phyloP scores from a whole-genome alignment of 2,113 vertebrate species.

The Platycercus adscitus region DNA sequence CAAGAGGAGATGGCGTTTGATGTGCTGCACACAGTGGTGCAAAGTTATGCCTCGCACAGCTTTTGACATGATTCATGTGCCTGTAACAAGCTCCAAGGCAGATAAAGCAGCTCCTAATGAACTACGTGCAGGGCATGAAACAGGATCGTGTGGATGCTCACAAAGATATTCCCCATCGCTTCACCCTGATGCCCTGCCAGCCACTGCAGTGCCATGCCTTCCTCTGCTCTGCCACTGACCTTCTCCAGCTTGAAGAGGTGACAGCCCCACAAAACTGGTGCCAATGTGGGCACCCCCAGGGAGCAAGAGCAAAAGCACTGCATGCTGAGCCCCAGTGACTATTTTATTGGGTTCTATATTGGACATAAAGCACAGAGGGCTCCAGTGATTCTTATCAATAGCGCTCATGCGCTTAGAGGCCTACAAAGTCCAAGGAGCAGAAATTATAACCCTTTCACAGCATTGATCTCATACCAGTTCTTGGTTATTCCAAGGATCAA shows the following conservation, averaged over 20 bases:
- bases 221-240: not conserved
- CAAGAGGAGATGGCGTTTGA: not conserved
- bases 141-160: fast-evolving
- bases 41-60: not conserved
- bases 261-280: not conserved
- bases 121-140: not conserved
- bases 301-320: fast-evolving
- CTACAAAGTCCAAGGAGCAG: not conserved
- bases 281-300: not conserved
- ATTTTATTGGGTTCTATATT: not conserved
- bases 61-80: not conserved
- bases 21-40: not conserved
- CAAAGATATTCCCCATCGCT: fast-evolving
- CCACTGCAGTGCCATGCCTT: fast-evolving
- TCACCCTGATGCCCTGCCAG: not conserved
- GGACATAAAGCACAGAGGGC: not conserved
- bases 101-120: not conserved
- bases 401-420: not conserved
- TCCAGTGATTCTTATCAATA: not conserved
- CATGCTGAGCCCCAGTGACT: not conserved
- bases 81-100: not conserved
- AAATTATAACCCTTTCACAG: not conserved
- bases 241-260: not conserved
- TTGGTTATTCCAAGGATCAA: not conserved
- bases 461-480: not conserved